Evolutionary conservation across 1,140 invertebrate species (phyloP), one percentile per base, ranked within the genome.

Genomic region (Meteorus sp.): DNA sequence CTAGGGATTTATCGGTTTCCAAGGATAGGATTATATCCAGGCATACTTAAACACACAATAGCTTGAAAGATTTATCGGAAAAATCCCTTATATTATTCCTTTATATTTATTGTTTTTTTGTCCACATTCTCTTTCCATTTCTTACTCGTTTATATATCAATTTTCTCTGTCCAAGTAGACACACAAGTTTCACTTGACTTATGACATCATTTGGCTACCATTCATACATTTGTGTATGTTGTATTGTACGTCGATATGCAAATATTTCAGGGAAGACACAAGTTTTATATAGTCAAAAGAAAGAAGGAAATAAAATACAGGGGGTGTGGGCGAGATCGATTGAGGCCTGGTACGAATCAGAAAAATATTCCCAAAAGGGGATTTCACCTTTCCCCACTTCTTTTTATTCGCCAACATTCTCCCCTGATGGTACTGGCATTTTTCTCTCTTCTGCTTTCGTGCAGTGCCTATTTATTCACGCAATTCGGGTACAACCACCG

Each of bases 321-420:
- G 22, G 37, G 48, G 50, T 20, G 52, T 22, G 39, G 53, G 59
- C 59, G 57, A 62, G 66, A 68, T 70, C 67, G 67, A 71, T 66
- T 39, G 62, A 64, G 59, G 44, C 60, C 44, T 5, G 4, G 4
- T 29, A 4, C 9, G 60, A 65, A 65, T 65, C 61, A 63, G 29
- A 63, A 59, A 59, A 65, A 68, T 56, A 45, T 67, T 59, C 58
- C 33, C 61, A 45, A 64, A 69, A 64, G 56, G 47, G 44, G 41
- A 63, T 68, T 69, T 68, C 23, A 23, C 15, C 19, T 43, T 47
- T 60, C 63, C 61, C 60, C 59, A 41, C 51, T 60, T 23, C 39
- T 59, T 44, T 23, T 19, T 52, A 31, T 20, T 44, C 56, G 35
- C 45, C 60, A 56, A 57, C 39, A 44, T 17, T 59, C 55, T 44